These are phyloP conservation scores for Amphibalanus amphitrite DNA, from an alignment of 1,140 invertebrate genomes.

Conservation along the genomic window DNA sequence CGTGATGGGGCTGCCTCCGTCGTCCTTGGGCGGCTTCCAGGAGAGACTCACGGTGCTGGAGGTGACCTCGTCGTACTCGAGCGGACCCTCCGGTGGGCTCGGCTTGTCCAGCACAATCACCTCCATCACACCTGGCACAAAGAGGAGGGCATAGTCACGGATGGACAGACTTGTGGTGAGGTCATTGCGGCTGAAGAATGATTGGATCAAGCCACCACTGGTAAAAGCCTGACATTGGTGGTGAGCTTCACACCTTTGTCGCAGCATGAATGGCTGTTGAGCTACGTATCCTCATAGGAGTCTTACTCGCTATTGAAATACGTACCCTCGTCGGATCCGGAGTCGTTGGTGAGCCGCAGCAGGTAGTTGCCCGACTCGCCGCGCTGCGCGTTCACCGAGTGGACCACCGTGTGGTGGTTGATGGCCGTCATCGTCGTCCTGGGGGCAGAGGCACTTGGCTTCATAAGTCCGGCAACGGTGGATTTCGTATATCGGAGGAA, in stretches of 20 bases:
- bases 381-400: slow-evolving; percentile 72
- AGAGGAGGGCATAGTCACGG: no score
- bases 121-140: slow-evolving; percentile 32
- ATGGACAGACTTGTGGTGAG: no score
- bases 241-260: no score
- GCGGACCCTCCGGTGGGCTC: slow-evolving; percentile 60
- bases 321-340: slow-evolving; percentile 69
- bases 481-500: no score
- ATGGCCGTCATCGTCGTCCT: slow-evolving; percentile 70
- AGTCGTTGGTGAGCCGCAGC: slow-evolving; percentile 63
- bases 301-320: no score
- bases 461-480: no score
- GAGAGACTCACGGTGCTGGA: slow-evolving; percentile 82
- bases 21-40: slow-evolving; percentile 86
- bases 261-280: no score
- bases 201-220: no score
- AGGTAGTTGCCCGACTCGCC: slow-evolving; percentile 68
- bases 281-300: no score
- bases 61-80: slow-evolving; percentile 87
- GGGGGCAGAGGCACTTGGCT: no score
- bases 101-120: slow-evolving; percentile 69
- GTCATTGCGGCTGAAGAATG: no score
- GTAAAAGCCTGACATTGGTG: no score
- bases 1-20: slow-evolving; percentile 85
- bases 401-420: slow-evolving; percentile 75